These are phyloP conservation scores for Atta colombica DNA, from an alignment of 1,140 invertebrate species.

Conservation along the genomic window DNA sequence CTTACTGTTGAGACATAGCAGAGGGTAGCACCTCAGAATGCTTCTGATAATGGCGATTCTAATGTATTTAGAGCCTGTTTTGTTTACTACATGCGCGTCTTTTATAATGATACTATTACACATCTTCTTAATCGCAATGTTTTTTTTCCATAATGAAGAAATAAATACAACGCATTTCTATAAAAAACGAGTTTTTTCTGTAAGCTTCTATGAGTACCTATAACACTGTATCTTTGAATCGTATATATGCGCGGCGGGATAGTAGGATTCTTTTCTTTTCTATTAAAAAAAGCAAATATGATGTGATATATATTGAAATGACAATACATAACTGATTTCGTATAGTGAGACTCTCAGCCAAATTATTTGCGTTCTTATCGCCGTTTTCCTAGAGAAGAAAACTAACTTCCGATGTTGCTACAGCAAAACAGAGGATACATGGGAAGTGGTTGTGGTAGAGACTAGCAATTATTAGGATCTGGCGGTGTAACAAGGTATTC, in stretches of 20 bases:
- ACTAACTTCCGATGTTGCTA: slow-evolving; percentile 84
- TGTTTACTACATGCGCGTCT: slow-evolving; percentile 21
- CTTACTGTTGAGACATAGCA: slow-evolving; percentile 51
- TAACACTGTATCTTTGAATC: slow-evolving; percentile 56
- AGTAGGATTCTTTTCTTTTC: slow-evolving; percentile 48
- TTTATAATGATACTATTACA: slow-evolving; percentile 38
- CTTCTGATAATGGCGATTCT: slow-evolving; percentile 32
- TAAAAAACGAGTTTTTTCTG: slow-evolving; percentile 1
- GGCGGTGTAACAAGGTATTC: slow-evolving; percentile 94
- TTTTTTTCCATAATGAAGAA: slow-evolving; percentile 36
- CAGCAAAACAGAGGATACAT: slow-evolving; percentile 84
- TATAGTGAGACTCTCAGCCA: slow-evolving; percentile 67
- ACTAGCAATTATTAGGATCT: slow-evolving; percentile 95
- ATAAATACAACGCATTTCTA: slow-evolving; percentile 57
- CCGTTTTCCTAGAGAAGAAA: slow-evolving; percentile 71
- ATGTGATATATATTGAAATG: slow-evolving; percentile 60
- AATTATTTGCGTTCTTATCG: slow-evolving; percentile 62
- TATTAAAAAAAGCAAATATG: slow-evolving; percentile 47
- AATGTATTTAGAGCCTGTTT: slow-evolving; percentile 60
- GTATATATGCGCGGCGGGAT: slow-evolving; percentile 38
- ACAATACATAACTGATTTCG: slow-evolving; percentile 66
- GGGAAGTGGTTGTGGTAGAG: slow-evolving; percentile 83
- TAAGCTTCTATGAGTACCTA: slow-evolving; percentile 63
- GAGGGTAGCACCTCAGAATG: slow-evolving; percentile 35
- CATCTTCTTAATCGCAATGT: slow-evolving; percentile 8